Evolutionary conservation across 2,888 invertebrate species (phyloP).

Genomic region (Geophilus truncorum): DNA sequence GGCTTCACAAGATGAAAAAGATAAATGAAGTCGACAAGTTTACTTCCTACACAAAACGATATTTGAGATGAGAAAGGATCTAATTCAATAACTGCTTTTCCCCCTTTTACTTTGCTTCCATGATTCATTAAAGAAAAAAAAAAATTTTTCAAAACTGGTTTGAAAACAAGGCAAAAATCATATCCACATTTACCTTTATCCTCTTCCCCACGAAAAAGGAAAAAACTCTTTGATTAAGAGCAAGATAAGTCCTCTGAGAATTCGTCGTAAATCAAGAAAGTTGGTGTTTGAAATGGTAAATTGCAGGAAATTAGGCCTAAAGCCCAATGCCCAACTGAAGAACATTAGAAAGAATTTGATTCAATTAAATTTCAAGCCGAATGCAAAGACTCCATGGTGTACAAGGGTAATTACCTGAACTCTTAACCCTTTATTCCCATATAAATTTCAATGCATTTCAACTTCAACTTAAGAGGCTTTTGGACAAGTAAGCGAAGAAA

Average conservation of each 20-base stretch:
- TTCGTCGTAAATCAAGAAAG: neutral
- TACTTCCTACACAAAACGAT: neutral
- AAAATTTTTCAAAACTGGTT: neutral
- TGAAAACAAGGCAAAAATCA: neutral
- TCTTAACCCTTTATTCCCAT: neutral
- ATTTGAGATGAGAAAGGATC: neutral
- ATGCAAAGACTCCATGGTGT: neutral
- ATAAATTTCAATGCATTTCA: neutral
- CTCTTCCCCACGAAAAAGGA: neutral
- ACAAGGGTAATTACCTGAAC: neutral
- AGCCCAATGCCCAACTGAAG: neutral
- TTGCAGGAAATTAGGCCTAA: neutral
- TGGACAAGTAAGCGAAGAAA: neutral
- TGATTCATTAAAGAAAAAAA: neutral
- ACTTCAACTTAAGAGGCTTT: neutral
- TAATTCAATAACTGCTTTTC: neutral
- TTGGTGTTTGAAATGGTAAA: neutral
- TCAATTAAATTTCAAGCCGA: neutral
- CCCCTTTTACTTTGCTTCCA: neutral
- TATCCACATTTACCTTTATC: neutral
- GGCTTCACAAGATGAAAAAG: neutral
- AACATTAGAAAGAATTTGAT: neutral
- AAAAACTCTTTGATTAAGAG: neutral
- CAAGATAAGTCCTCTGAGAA: neutral
- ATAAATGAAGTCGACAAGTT: neutral